Conservation (phyloP, 2,797 vertebrate species). For the Enteromius radiatus region DNA sequence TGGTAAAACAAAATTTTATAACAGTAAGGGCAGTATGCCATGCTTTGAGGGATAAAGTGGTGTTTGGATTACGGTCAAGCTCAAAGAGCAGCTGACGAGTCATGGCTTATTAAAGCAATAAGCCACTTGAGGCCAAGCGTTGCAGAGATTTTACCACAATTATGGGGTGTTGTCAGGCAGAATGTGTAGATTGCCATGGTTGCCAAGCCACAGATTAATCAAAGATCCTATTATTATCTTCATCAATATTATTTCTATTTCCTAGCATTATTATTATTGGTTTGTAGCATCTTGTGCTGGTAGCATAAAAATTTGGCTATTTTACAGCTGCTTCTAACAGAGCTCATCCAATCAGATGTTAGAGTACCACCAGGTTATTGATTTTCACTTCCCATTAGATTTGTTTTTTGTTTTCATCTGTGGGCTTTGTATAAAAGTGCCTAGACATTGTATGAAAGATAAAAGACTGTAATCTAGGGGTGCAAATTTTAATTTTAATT, state of each 20-base stretch:
- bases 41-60: slow-evolving; percentile 25
- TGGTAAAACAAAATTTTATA: slow-evolving; percentile 12
- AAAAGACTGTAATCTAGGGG: neutral
- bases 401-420: neutral
- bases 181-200: slow-evolving; percentile 17
- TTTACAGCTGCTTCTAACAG: neutral
- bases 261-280: slow-evolving; percentile 22
- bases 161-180: slow-evolving; percentile 23
- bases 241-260: slow-evolving; percentile 25
- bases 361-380: neutral
- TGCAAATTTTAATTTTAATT: no score
- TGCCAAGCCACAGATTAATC: slow-evolving; percentile 28
- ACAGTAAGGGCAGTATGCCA: slow-evolving; percentile 34
- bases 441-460: neutral
- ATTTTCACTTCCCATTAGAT: neutral
- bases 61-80: slow-evolving; percentile 19
- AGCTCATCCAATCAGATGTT: neutral
- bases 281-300: neutral
- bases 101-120: slow-evolving; percentile 32
- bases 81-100: slow-evolving; percentile 32
- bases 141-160: slow-evolving; percentile 27
- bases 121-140: neutral
- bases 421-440: neutral
- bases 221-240: slow-evolving; percentile 12
- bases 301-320: neutral